Base-by-base conservation (phyloP, 2,797 vertebrate genomes). In the Gallirallus australis region DNA sequence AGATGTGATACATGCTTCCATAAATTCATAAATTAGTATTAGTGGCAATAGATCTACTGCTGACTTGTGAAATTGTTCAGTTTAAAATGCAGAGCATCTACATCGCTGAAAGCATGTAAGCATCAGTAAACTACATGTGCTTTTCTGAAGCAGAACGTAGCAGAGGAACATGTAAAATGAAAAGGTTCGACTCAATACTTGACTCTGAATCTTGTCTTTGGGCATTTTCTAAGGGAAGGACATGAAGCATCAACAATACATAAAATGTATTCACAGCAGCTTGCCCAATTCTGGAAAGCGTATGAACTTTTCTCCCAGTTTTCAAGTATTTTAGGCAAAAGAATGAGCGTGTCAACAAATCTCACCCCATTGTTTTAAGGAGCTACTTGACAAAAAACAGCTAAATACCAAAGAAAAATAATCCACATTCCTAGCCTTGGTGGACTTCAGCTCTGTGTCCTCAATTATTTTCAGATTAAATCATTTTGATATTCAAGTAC, bases 21-120 rank as follows among this genome's bases (percentile, higher is more conserved):
- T 83, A 95, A 96, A 96, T 64, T 90, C 27, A 78, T 33, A 39
- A 56, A 80, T 89, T 86, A 82, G 47, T 66, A 33, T 66, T 76
- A 69, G n/a, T 63, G 50, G 45, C 82, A 91, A 76, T 9, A 70
- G n/a, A 70, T 59, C 63, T 83, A 25, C 7, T 82, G 66, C 28
- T 79, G 72, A 86, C 90, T 88, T 39, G 27, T 21, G 13, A 77
- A 84, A 59, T 4, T 7, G 7, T 82, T 64, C 7, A 31, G 75
- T 89, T 82, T 20, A 57, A 80, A 91, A 82, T 15, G 61, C 37
- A 70, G 69, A 81, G 65, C 39, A 56, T 42, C 10, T 68, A 31
- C 75, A 28, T 25, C 14, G 60, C 28, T 39, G 18, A 59, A 86
- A 83, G 31, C 72, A 96, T 93, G 33, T 8, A 40, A 35, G 12